Base-by-base conservation (phyloP, 2,888 invertebrate genomes). In the Onthophagus sagittarius region DNA sequence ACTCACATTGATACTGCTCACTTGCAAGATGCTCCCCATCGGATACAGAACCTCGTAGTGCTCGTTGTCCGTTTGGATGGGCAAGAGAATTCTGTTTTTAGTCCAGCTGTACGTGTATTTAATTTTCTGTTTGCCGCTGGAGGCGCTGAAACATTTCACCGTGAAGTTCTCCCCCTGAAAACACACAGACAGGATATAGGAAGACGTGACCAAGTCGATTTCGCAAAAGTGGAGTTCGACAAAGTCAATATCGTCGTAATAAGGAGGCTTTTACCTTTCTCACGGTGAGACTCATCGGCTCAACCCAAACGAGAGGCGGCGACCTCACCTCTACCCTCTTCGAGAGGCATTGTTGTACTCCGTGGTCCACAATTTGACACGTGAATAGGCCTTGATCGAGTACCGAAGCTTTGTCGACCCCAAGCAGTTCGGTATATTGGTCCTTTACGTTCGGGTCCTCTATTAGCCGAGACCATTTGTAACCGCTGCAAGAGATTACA, bases 31-130 rank as follows among this genome's bases (percentile, higher is more conserved):
- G 80, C 93, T 94, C 6, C 95, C 95, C 74, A 93, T 91, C 0
- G 95, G 95, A 83, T 91, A 93, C 31, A 95, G 87, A 81, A 95
- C 94, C 82, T 95, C 95, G 91, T 94, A 94, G 78, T 93, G 92
- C 80, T 93, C 93, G n/a, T 88, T 88, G 5, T 91, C 92, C 0
- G 93, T 92, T 71, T 89, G 89, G 74, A 94, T 88, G 69, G 92
- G 92, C 15, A 95, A 88, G 11, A 95, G 86, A 7, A 90, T 90
- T 73, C 91, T 90, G 81, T 94, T 94, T 77, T 93, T 91, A 0
- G 93, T 92, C 95, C 95, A 95, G 80, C 93, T 94, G 82, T 94
- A 95, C 3, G 94, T 95, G 72, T 93, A 87, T 62, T 89, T 90
- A 0, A 90, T 90, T 75, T 89, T 89, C 2, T 88, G 86, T 53